Conservation (phyloP, 2,113 vertebrate genomes). For the Stictonetta naevosa region DNA sequence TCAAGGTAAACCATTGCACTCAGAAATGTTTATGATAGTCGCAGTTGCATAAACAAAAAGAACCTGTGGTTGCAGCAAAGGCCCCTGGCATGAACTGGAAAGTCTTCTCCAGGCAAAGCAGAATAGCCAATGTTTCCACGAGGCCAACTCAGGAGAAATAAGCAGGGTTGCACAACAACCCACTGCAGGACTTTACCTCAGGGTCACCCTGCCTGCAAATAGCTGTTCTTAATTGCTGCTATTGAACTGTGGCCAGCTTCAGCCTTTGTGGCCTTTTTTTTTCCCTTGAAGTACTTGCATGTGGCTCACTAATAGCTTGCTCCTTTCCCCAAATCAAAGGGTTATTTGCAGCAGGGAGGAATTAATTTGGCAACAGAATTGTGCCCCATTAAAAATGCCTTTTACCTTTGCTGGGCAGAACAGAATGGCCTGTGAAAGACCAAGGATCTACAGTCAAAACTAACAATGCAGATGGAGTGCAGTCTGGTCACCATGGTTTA, state of each 20-base stretch:
- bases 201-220: neutral
- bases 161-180: neutral
- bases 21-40: neutral
- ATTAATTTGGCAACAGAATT: neutral
- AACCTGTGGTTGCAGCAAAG: neutral
- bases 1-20: neutral
- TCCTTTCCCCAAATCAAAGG: neutral
- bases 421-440: neutral
- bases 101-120: neutral
- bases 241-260: neutral
- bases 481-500: neutral
- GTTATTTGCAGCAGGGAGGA: neutral
- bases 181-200: neutral
- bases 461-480: neutral
- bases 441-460: neutral
- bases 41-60: neutral
- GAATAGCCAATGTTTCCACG: neutral
- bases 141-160: neutral
- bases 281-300: neutral
- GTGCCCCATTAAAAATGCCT: neutral
- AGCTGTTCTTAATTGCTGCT: neutral
- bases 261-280: neutral
- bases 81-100: neutral
- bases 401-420: neutral
- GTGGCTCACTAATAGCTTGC: neutral